These are phyloP conservation scores for Morus bassanus DNA, from an alignment of 2,797 vertebrate species.

Conservation along the genomic window DNA sequence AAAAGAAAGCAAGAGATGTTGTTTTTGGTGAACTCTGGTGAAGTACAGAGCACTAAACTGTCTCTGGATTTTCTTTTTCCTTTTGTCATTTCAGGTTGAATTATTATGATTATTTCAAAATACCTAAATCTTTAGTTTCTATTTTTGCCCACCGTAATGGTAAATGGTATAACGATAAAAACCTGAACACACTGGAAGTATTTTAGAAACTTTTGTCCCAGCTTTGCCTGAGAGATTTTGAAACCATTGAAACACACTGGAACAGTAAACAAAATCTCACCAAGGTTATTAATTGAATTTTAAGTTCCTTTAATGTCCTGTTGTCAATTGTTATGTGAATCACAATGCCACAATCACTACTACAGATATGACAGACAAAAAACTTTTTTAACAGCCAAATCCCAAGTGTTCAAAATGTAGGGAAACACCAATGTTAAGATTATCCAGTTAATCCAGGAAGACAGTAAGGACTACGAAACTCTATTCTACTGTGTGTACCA, in stretches of 20 bases:
- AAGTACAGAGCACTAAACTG: neutral
- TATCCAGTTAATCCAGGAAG: neutral
- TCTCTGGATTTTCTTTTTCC: neutral
- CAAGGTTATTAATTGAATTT: neutral
- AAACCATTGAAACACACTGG: neutral
- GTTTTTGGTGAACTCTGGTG: neutral
- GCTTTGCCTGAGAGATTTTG: neutral
- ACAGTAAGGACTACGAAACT: neutral
- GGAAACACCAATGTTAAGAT: neutral
- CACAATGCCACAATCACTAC: neutral
- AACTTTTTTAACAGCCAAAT: neutral
- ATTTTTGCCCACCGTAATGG: neutral
- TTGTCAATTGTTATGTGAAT: neutral
- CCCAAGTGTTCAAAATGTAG: neutral
- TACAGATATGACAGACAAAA: neutral
- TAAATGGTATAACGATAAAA: neutral
- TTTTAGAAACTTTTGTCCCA: neutral
- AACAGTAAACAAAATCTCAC: neutral
- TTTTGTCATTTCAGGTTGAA: neutral
- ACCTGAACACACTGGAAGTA: neutral
- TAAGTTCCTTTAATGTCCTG: neutral
- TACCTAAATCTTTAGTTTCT: neutral
- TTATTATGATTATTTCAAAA: neutral
- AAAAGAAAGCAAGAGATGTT: neutral
- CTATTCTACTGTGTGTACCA: neutral